A percentile compares a stretch with the other conserved stretches of the same genome.
phyloP scores from a whole-genome alignment of 2,888 invertebrate species.

The Ornithoptera priamus region DNA sequence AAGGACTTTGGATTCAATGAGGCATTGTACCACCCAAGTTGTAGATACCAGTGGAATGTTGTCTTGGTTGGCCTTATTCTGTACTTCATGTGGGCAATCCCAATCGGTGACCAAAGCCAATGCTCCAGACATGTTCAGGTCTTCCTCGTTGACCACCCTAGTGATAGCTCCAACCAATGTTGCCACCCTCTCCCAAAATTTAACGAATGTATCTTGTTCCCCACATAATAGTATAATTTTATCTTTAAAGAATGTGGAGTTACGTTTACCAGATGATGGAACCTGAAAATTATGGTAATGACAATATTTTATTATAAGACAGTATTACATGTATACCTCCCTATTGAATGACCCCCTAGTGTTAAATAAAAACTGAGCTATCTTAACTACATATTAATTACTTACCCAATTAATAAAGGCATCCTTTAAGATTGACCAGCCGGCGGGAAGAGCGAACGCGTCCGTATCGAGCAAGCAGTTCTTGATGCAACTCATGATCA shows the following conservation, averaged over 20 bases:
- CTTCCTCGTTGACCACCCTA: constrained; percentile 69
- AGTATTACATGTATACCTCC: no score
- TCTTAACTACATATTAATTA: constrained; percentile 3
- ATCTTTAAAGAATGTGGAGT: constrained; percentile 69
- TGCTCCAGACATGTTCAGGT: constrained; percentile 68
- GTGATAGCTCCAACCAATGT: constrained; percentile 78
- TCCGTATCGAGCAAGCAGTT: constrained; percentile 57
- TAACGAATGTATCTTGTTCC: constrained; percentile 75
- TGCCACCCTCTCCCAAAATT: constrained; percentile 83
- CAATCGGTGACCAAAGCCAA: constrained; percentile 81
- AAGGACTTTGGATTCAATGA: constrained; percentile 81
- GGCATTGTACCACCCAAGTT: constrained; percentile 84
- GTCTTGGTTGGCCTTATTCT: constrained; percentile 77
- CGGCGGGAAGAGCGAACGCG: constrained; percentile 80
- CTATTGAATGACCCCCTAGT: no score
- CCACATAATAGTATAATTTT: constrained; percentile 74
- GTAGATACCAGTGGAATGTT: constrained; percentile 84
- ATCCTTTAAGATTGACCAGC: constrained; percentile 78
- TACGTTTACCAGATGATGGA: constrained; percentile 52
- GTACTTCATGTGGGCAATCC: constrained; percentile 79
- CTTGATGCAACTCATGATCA: constrained; percentile 81
- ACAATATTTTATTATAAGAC: no score
- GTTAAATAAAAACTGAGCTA: no score
- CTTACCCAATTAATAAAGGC: constrained; percentile 68
- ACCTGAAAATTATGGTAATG: constrained; percentile 43